Conservation (phyloP, 2,888 invertebrate species). For the Exocentrus adspersus region DNA sequence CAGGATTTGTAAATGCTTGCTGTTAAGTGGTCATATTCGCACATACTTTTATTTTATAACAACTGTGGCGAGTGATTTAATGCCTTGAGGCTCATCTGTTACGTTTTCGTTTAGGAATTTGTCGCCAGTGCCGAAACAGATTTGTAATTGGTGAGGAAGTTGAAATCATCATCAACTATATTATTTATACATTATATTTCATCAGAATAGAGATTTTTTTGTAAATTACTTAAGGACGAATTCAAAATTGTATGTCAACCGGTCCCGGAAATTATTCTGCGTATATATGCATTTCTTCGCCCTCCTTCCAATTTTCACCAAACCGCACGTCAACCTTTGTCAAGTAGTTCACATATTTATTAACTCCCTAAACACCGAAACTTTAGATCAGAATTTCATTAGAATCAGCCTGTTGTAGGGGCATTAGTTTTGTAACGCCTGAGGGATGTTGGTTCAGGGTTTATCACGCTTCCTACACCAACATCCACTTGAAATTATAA, state of each 20-base stretch:
- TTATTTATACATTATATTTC: too few relatives aligned
- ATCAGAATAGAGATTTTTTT: not conserved
- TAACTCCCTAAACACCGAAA: slow-evolving; percentile 11
- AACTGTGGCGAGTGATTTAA: too few relatives aligned
- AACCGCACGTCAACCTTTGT: slow-evolving; percentile 19
- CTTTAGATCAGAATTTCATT: slow-evolving; percentile 13
- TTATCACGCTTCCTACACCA: too few relatives aligned
- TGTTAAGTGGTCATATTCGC: too few relatives aligned
- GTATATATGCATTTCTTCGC: not conserved
- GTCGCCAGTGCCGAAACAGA: too few relatives aligned
- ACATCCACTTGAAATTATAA: too few relatives aligned
- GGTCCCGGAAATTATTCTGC: not conserved
- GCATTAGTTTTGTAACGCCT: not conserved
- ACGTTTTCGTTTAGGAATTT: too few relatives aligned
- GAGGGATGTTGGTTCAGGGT: too few relatives aligned
- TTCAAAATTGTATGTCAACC: slow-evolving; percentile 1
- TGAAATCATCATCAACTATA: too few relatives aligned
- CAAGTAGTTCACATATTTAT: slow-evolving; percentile 19
- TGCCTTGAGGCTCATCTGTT: not conserved
- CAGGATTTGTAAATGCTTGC: too few relatives aligned
- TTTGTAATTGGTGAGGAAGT: too few relatives aligned
- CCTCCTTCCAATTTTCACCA: not conserved
- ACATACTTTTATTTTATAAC: too few relatives aligned
- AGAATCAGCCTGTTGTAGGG: not conserved
- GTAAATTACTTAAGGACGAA: not conserved